Conservation (phyloP, 2,888 invertebrate species). For the Sussaba pulchella region DNA sequence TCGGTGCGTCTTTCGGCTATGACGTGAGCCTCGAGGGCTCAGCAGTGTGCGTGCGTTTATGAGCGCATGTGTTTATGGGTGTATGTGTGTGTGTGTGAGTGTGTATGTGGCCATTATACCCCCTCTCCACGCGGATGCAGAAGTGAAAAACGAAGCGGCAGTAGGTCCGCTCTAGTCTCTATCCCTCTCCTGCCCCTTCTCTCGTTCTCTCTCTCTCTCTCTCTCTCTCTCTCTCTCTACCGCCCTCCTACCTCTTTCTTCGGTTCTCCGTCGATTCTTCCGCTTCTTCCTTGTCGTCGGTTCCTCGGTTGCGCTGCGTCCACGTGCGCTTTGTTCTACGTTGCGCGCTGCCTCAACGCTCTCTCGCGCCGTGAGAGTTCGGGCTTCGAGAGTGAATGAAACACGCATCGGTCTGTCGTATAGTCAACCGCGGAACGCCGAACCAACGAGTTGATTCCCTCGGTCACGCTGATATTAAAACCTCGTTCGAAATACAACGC, state of each 20-base stretch:
- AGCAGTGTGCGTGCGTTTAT: conserved; percentile 30
- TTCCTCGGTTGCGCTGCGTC: conserved; percentile 54
- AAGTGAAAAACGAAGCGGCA: conserved; percentile 11
- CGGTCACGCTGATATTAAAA: conserved; percentile 29
- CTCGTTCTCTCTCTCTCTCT: conserved; percentile 39
- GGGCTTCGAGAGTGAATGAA: conserved; percentile 53
- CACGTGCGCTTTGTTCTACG: conserved; percentile 70
- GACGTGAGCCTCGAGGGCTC: conserved; percentile 60
- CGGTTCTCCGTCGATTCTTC: conserved; percentile 43
- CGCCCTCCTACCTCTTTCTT: conserved; percentile 29
- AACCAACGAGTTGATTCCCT: conserved; percentile 31
- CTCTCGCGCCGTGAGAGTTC: conserved; percentile 34
- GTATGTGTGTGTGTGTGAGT: no score
- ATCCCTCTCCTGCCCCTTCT: background rate
- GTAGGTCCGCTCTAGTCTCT: background rate
- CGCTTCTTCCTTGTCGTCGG: conserved; percentile 43
- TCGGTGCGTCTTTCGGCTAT: conserved; percentile 65
- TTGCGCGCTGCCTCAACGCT: conserved; percentile 48
- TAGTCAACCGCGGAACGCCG: conserved; percentile 45
- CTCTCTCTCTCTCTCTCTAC: conserved; percentile 50
- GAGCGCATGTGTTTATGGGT: no score
- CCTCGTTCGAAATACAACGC: background rate
- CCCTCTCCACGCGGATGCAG: conserved; percentile 22
- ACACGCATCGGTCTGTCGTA: conserved; percentile 41
- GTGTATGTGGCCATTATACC: conserved; percentile 23